Base-by-base conservation (phyloP, 2,113 vertebrate genomes). In the Sinocyclocheilus rhinocerous region DNA sequence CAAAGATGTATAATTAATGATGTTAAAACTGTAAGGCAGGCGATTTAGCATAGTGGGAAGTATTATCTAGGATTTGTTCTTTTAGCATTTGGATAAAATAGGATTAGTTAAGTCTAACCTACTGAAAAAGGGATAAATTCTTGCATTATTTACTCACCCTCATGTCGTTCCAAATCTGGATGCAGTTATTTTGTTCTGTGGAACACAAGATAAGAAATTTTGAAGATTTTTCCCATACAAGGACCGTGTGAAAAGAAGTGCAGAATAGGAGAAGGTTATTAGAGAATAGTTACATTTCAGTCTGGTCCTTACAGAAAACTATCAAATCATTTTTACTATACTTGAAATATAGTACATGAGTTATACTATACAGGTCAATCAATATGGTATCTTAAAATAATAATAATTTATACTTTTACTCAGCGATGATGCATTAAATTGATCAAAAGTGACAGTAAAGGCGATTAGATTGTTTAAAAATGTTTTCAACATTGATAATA, bases 1-100 rank as follows among this genome's bases (percentile, higher is more conserved):
- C 67, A 69, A 75, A 61, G 77, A 81, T 83, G 73, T 76, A 77
- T 70, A 82, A 89, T 86, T 78, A 81, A 77, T 45, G 24, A 57
- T 24, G 36, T 52, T 86, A 84, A 69, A 76, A n/a, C 76, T 29
- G 24, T n/a, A 29, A 45, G 70, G 48, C 48, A 26, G 69, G 67
- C n/a, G 22, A 65, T 65, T 81, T 63, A 65, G 63, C 76, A 72
- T 50, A 81, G n/a, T 67, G 42, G 79, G 59, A 67, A 42, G 61
- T 48, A 29, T 81, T 81, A 81, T 65, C 57, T 45, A 81, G 59
- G 78, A 81, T 81, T 80, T 81, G 36, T 63, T 81, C 78, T 81
- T 81, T 22, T 42, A n/a, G n/a, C 22, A 45, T 81, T 45, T 39
- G 33, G 76, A 77, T 55, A 10, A 55, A 76, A 77, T 20, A 18